Base-by-base conservation (phyloP, 2,113 vertebrate species). In the Barnardius zonarius region DNA sequence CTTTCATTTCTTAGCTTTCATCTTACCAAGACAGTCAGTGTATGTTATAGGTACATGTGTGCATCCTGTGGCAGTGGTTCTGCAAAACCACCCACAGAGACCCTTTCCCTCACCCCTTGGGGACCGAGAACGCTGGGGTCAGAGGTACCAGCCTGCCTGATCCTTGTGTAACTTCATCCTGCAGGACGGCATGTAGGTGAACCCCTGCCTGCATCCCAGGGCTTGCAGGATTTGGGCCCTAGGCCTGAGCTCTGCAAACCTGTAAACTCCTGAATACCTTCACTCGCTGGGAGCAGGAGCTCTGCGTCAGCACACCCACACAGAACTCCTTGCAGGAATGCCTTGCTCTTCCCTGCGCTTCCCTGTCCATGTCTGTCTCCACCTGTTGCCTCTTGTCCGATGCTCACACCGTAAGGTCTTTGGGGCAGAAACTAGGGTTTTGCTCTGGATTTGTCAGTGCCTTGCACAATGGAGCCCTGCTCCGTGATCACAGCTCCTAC, bases 361-460 rank as follows among this genome's bases (percentile, higher is more conserved):
- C 95, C 86, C 88, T 85, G 82, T 3, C 94, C 64, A 33, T 51
- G 33, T 87, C 89, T 95, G 88, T 35, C 93, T 95, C 77, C 95
- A 94, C 92, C 93, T 92, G 95, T 86, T 91, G 92, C 64, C 91
- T 95, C 96, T 86, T 92, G 95, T 93, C 81, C 1, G 0, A 16
- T 14, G 73, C 82, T 92, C 52, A 57, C 77, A 49, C 70, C 5
- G 49, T 24, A 81, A 90, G 27, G 39, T 88, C 95, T 96, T 94
- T 97, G 93, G 93, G 96, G 83, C 92, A 96, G 86, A 95, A 96
- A 93, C 57, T 54, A 18, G 1, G 22, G 23, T 48, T 96, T 96
- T 95, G 86, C 39, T 76, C 78, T 54, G 80, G 33, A 52, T 92
- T 88, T 88, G 35, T 75, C 73, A 52, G 73, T 54, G 73, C 43